Evolutionary conservation across 2,888 invertebrate species (phyloP), one percentile per base, ranked within the genome.

Genomic region (Aporophyla lueneburgensis): DNA sequence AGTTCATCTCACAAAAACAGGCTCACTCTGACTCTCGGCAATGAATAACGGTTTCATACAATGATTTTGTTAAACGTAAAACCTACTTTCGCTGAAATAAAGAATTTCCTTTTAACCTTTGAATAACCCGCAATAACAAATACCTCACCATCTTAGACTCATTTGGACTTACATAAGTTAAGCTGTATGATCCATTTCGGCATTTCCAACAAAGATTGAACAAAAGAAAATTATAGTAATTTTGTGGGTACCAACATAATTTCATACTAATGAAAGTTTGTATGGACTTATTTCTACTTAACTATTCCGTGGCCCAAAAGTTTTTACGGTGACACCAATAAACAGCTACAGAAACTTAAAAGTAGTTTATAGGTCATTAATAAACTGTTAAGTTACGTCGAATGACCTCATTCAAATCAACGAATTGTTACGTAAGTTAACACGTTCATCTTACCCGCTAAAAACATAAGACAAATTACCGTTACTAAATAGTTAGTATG

Each of bases 401-500:
- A 9, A 49, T 21, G 51, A 10, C 63, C 72, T 63, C 62, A 51
- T 49, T 77, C 46, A 40, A 66, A 67, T 62, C 43, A 27, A 68
- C 66, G 27, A 66, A 40, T n/a, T 40, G 54, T 74, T 67, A 71
- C 51, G 33, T 56, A 58, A 74, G 12, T 21, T 58, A 16, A 73
- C 70, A 73, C 66, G 83, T 33, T 68, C 58, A 53, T 75, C 40
- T 62, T 63, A 56, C 46, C 0, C 5, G 51, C 1, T 63, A 27
- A 24, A 24, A 33, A 78, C 54, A 10, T 71, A 63, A 63, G 9
- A 61, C n/a, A 71, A 83, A 83, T 81, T 71, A 61, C 24, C 61
- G 71, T 33, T 67, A 78, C 59, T 83, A 73, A 81, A 78, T 51
- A 27, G 46, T 71, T 71, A 69, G 49, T 65, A 71, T 53, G 75